Evolutionary conservation across 2,797 vertebrate genomes (phyloP).

Genomic region (Labeo calbasu): DNA sequence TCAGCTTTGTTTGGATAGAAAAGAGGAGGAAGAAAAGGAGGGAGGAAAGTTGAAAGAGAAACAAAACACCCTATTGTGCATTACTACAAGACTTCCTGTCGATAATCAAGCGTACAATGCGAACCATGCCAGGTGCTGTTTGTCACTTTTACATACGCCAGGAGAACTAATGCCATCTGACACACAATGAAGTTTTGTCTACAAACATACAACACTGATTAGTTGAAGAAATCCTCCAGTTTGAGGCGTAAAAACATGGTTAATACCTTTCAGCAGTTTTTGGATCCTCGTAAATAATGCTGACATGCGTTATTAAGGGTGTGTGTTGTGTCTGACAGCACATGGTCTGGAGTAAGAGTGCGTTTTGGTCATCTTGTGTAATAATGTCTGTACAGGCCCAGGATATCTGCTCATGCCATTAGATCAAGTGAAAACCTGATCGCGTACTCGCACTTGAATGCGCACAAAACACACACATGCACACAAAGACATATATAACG

Average conservation of each 20-base stretch:
- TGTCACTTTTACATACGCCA: neutral
- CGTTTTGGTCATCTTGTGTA: slow-evolving; percentile 6
- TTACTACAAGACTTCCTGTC: slow-evolving; percentile 20
- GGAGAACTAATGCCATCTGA: slow-evolving; percentile 7
- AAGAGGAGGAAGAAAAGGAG: slow-evolving; percentile 28
- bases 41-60: slow-evolving; percentile 15
- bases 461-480: slow-evolving; percentile 5
- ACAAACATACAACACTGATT: neutral
- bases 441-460: neutral
- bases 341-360: neutral
- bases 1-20: slow-evolving; percentile 18
- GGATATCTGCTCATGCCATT: slow-evolving; percentile 23
- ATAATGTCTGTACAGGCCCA: slow-evolving; percentile 1
- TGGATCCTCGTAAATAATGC: slow-evolving; percentile 3
- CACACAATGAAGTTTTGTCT: slow-evolving; percentile 29
- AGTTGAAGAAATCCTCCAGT: neutral
- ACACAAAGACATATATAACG: slow-evolving; percentile 5
- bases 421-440: slow-evolving; percentile 12
- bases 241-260: too few relatives aligned
- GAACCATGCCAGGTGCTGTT: slow-evolving; percentile 33
- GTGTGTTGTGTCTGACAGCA: neutral
- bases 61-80: slow-evolving; percentile 44
- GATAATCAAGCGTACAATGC: slow-evolving; percentile 15
- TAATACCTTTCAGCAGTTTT: neutral
- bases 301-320: neutral